Base-by-base conservation (phyloP, 2,888 invertebrate species). In the Perizoma flavofasciatum region DNA sequence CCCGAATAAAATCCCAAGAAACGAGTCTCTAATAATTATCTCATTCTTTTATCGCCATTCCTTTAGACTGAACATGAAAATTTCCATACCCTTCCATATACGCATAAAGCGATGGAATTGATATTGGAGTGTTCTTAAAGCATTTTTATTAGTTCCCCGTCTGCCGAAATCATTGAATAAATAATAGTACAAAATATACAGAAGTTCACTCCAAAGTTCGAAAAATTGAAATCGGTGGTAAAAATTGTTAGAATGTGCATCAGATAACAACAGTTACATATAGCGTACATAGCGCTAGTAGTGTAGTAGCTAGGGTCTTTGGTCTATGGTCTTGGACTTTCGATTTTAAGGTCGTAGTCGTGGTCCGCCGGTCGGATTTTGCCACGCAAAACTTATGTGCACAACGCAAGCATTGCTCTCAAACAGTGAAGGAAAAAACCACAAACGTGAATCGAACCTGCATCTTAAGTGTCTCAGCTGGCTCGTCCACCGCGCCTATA, bases 121-220 rank as follows among this genome's bases (percentile, higher is more conserved):
- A 76, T 78, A 78, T 78, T 74, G 66, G 54, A 74, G 70, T 73
- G 70, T 70, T 70, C 71, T 74, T 60, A 58, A 63, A 67, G 63
- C 55, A 67, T 79, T 47, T 22, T 79, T 83, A 81, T 80, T 82
- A 77, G 73, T 74, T 73, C 67, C 53, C 71, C 72, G 74, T 76
- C 76, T 72, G 72, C 69, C 49, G 46, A 33, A 33, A n/a, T n/a
- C n/a, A 33, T 7, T 8, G 43, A 49, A 45, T 22, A 49, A 32
- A 49, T 41, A 4, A 33, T 48, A 35, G 34, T 52, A 11, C n/a
- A 8, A 5, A 22, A 0, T 3, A 6, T 11, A 34, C 39, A 34
- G 6, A 11, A 0, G 9, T 56, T 50, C 50, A 50, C 55, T 44
- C 8, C 44, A 44, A 22, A 6, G n/a, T 5, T 8, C 41, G 5